Base-by-base conservation (phyloP, 2,888 invertebrate genomes). In the Rhaphigaster nebulosa region DNA sequence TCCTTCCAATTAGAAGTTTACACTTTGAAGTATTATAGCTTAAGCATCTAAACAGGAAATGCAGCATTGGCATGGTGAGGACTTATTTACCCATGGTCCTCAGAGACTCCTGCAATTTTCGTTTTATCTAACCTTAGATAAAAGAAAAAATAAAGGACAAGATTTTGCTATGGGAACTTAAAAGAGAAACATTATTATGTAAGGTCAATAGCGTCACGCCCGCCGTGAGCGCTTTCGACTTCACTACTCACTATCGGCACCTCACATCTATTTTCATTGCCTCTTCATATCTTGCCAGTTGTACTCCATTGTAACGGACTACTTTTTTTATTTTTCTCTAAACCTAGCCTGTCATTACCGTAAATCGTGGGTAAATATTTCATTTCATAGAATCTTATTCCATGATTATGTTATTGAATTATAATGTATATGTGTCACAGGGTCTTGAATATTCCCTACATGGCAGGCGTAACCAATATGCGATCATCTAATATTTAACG, bases 111-210 rank as follows among this genome's bases (percentile, higher is more conserved):
- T 45, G 45, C 84, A 45, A 84, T 84, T 84, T 45, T 84, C 45
- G 45, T 50, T 84, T n/a, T 84, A 84, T 84, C 84, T 50, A 84
- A 84, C 84, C 45, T 84, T 13, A 38, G 20, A n/a, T 34, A 84
- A 84, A 84, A 45, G 1, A 84, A 84, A 45, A 84, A 84, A n/a
- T 26, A 8, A 18, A 38, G n/a, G 29, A 29, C 0, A 12, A 26
- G 84, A 84, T 84, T n/a, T 84, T n/a, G 84, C 45, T n/a, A 23
- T 84, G 84, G 84, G 84, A 84, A 84, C 84, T 84, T 52, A n/a
- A 80, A 45, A 84, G 23, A 84, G n/a, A 4, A 1, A 1, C 20
- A 50, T 84, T 84, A 84, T 84, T 45, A 84, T 84, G 84, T 84
- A 84, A 84, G 84, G 84, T 84, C 84, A 84, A 84, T 41, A 45